Evolutionary conservation across 2,113 vertebrate species (phyloP).

Genomic region (Petroica traversi): DNA sequence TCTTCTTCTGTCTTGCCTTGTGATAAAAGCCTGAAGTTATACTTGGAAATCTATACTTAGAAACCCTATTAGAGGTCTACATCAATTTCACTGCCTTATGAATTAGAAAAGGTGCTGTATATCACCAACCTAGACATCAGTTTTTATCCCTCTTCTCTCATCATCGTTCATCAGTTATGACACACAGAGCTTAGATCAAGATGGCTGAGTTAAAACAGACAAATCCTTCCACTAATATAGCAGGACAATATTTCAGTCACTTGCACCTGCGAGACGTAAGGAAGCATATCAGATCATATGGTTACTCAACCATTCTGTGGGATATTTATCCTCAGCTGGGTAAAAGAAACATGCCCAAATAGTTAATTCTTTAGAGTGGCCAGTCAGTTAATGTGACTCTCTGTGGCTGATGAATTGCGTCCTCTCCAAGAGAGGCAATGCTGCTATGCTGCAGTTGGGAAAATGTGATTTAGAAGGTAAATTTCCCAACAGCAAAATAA

Average conservation of each 20-base stretch:
- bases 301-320: neutral
- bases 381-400: neutral
- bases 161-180: neutral
- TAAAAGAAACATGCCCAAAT: neutral
- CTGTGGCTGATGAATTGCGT: neutral
- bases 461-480: neutral
- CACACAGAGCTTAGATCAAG: neutral
- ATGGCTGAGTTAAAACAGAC: neutral
- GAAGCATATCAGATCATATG: neutral
- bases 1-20: neutral
- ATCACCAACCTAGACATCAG: neutral
- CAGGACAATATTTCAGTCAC: neutral
- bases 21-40: neutral
- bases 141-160: neutral
- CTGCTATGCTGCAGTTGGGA: neutral
- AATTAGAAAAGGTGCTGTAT: neutral
- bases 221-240: neutral
- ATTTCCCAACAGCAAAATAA: neutral
- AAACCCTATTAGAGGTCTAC: slow-evolving; percentile 3
- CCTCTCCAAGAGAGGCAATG: neutral
- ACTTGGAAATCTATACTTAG: slow-evolving; percentile 27
- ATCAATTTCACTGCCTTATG: neutral
- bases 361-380: neutral
- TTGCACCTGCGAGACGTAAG: neutral
- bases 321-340: neutral